Evolutionary conservation across 2,113 vertebrate genomes (phyloP).

Genomic region (chimpanzee (Pan troglodytes)): NHGRI_mPanTro3-v2.1_pri NC_086015.1:196417001-196417500

Average conservation of each 20-base stretch:
- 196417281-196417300: conserved; percentile 70
- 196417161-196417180: conserved; percentile 37
- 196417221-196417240: conserved; percentile 73
- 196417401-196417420: conserved; percentile 72
- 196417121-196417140: background rate
- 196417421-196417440: conserved; percentile 65
- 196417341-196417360: conserved; percentile 73
- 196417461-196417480: conserved; percentile 45
- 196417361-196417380: conserved; percentile 78
- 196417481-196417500: conserved; percentile 62
- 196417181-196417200: conserved; percentile 59
- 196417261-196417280: conserved; percentile 63
- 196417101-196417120: background rate
- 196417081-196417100: background rate
- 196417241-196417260: conserved; percentile 73
- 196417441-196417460: conserved; percentile 62
- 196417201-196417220: conserved; percentile 71
- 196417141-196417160: conserved; percentile 28
- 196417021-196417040: background rate
- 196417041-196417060: background rate
- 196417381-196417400: conserved; percentile 78
- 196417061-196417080: background rate
- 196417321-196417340: conserved; percentile 69
- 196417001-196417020: background rate
- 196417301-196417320: conserved; percentile 49